Evolutionary conservation across 2,113 vertebrate genomes (phyloP).

Genomic region (Etheostoma cragini): DNA sequence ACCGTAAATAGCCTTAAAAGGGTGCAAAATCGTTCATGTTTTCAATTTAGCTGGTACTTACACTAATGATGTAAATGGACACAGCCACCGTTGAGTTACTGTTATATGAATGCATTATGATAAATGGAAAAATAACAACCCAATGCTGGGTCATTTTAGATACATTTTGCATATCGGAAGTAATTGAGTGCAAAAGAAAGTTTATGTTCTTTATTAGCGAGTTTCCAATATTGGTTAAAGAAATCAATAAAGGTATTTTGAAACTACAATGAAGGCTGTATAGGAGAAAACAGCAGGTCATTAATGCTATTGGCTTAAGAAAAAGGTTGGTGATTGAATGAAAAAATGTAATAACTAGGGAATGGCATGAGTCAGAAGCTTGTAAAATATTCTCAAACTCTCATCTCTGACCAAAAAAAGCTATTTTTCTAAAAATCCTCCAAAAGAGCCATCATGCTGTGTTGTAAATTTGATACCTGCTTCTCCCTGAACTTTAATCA

Average conservation of each 20-base stretch:
- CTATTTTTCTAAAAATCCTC: not conserved
- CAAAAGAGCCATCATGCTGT: not conserved
- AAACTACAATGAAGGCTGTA: not conserved
- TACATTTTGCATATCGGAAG: not conserved
- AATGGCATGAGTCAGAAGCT: not conserved
- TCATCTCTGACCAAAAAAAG: not conserved
- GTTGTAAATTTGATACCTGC: not conserved
- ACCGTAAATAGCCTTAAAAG: constrained; percentile 18
- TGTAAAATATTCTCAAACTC: constrained; percentile 7
- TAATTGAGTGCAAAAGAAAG: constrained; percentile 16
- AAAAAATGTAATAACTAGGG: not conserved
- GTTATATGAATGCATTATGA: not conserved
- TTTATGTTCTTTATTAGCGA: not conserved
- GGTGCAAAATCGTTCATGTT: constrained; percentile 17
- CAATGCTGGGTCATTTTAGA: not conserved
- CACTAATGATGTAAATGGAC: constrained; percentile 22
- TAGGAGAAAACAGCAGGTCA: not conserved
- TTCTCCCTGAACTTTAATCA: constrained; percentile 62
- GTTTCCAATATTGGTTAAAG: not conserved
- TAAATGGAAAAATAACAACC: not conserved
- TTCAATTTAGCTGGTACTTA: constrained; percentile 15
- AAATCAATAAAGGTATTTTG: not conserved
- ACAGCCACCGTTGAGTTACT: not conserved
- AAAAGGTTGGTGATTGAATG: constrained; percentile 8
- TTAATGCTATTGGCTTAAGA: constrained; percentile 1